phyloP scores from a whole-genome alignment of 2,888 invertebrate species.

The Panopea generosa region DNA sequence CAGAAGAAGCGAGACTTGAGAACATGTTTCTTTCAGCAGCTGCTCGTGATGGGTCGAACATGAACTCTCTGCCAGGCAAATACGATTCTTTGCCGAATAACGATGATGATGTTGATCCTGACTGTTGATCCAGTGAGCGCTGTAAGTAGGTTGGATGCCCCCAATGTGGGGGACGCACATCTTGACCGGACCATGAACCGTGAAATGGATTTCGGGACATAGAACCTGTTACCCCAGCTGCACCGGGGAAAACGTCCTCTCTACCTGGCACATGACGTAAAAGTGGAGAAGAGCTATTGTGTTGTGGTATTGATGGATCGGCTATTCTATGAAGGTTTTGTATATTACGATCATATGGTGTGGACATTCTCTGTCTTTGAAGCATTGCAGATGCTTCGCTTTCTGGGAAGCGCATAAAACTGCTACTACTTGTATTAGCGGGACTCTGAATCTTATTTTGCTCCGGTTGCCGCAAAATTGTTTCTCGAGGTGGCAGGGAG shows the following conservation, averaged over 20 bases:
- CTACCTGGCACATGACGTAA: constrained; percentile 73
- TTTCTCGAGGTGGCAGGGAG: constrained; percentile 51
- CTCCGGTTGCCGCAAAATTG: constrained; percentile 61
- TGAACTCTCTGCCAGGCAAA: constrained; percentile 77
- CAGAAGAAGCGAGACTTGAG: constrained; percentile 68
- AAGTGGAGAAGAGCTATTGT: constrained; percentile 71
- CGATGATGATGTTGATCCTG: constrained; percentile 72
- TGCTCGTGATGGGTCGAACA: constrained; percentile 78
- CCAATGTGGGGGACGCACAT: constrained; percentile 78
- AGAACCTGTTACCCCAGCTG: constrained; percentile 74
- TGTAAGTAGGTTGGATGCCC: constrained; percentile 77
- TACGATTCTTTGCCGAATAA: constrained; percentile 79
- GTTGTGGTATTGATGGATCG: constrained; percentile 69
- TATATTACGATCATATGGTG: constrained; percentile 69
- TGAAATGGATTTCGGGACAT: constrained; percentile 80
- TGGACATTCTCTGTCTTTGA: constrained; percentile 77
- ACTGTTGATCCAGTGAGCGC: constrained; percentile 69
- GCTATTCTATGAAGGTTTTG: constrained; percentile 76
- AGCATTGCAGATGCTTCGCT: constrained; percentile 74
- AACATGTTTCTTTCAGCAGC: constrained; percentile 80
- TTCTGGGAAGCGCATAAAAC: constrained; percentile 76
- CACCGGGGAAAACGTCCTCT: constrained; percentile 75
- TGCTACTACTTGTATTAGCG: constrained; percentile 56
- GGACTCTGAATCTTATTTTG: constrained; percentile 54
- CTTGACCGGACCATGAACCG: constrained; percentile 78